phyloP scores from a whole-genome alignment of 2,888 invertebrate genomes.

The Caenorhabditis zanzibari region DNA sequence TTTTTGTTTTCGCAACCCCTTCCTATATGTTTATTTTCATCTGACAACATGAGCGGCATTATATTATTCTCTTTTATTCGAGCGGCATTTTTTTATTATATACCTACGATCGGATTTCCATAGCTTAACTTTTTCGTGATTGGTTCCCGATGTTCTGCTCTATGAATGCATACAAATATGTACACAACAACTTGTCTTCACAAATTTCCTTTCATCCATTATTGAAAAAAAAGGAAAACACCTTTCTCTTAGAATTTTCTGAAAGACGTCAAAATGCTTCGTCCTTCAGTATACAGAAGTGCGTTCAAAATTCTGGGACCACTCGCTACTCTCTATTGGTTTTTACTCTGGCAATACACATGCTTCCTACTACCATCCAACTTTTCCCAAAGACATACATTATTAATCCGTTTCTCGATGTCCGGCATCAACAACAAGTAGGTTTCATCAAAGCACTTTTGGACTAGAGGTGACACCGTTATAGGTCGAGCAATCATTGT shows the following conservation, averaged over 20 bases:
- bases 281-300: background rate
- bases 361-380: background rate
- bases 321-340: no score
- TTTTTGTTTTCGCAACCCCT: background rate
- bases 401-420: conserved; percentile 72
- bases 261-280: background rate
- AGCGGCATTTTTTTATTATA: no score
- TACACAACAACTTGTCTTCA: conserved; percentile 35
- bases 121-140: conserved; percentile 25
- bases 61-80: conserved; percentile 36
- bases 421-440: conserved; percentile 67
- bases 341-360: background rate
- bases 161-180: background rate
- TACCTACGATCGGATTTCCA: conserved; percentile 46
- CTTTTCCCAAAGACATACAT: conserved; percentile 57
- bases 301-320: no score
- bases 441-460: conserved; percentile 66
- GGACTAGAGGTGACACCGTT: conserved; percentile 47
- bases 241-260: no score
- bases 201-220: conserved; percentile 36
- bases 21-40: background rate
- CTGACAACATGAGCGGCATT: conserved; percentile 37
- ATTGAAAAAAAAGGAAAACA: no score
- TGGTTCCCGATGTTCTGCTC: background rate
- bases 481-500: conserved; percentile 13